Base-by-base conservation (phyloP, 2,888 invertebrate genomes). In the Phyllotreta striolata region DNA sequence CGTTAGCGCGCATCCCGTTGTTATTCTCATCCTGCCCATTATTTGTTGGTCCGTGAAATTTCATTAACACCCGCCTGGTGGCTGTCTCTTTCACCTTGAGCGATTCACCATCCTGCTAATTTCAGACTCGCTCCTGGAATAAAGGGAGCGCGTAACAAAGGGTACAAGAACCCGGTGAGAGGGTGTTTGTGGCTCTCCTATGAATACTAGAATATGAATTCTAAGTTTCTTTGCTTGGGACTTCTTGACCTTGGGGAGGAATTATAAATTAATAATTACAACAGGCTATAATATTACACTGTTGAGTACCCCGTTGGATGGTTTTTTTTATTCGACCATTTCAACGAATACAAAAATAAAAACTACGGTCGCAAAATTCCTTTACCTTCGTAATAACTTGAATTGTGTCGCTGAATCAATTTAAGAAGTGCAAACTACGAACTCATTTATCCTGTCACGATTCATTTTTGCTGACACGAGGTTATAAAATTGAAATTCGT, bases 11-110 rank as follows among this genome's bases (percentile, higher is more conserved):
- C 14, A 12, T 49, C 3, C n/a, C 35, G 49, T 49, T 49, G 37
- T 49, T 49, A 49, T 35, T 49, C 49, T 35, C 49, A 35, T 49
- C 38, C 52, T 35, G 37, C 6, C 12, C 13, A 34, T 10, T 62
- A 51, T 62, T 62, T 56, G 62, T 56, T 62, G 56, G 14, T 56
- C 49, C 56, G 56, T 57, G 39, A 62, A 62, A 62, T 62, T 56
- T 62, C 56, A 57, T 62, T 56, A 57, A 62, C 56, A 57, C 62
- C 56, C 46, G 7, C 46, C 46, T 57, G 46, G 52, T 52, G 39
- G 52, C 38, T 38, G 38, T 57, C 38, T 38, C 38, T 47, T 57
- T 38, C 46, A 47, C 46, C 56, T 57, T 41, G 46, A 35, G 37
- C 56, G 10, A 57, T 38, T 57, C 56, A 57, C 14, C 46, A 46